These are phyloP conservation scores for Hemibagrus guttatus DNA, from an alignment of 2,797 vertebrate genomes.

Conservation along the genomic window DNA sequence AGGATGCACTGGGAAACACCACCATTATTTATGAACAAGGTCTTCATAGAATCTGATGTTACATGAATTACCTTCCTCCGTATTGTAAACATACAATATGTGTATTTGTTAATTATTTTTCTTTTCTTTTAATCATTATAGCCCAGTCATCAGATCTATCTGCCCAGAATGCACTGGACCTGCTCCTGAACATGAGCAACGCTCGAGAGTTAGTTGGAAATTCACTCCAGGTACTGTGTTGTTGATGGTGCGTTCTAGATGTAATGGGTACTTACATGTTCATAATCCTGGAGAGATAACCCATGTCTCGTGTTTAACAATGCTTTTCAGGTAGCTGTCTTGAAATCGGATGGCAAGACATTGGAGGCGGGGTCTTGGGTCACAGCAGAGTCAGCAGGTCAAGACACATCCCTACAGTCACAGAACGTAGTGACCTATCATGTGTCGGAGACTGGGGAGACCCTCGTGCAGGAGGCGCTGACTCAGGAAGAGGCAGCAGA, in stretches of 20 bases:
- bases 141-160: conserved; percentile 83
- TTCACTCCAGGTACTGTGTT: conserved; percentile 81
- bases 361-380: conserved; percentile 62
- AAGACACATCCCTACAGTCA: conserved; percentile 63
- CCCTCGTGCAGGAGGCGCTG: conserved; percentile 77
- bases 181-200: conserved; percentile 93
- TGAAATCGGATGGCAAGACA: conserved; percentile 75
- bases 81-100: background rate
- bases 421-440: conserved; percentile 89
- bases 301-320: background rate
- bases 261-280: background rate
- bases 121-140: conserved; percentile 41
- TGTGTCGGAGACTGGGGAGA: conserved; percentile 80
- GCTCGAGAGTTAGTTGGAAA: conserved; percentile 83
- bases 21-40: conserved; percentile 95
- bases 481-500: conserved; percentile 52
- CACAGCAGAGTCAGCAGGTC: conserved; percentile 61
- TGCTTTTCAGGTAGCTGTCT: conserved; percentile 83
- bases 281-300: background rate
- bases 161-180: conserved; percentile 90
- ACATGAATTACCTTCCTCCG: background rate
- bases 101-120: background rate
- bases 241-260: background rate
- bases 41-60: conserved; percentile 53
- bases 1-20: conserved; percentile 84